phyloP scores from a whole-genome alignment of 1,140 invertebrate species.

The Oryzaephilus surinamensis region DNA sequence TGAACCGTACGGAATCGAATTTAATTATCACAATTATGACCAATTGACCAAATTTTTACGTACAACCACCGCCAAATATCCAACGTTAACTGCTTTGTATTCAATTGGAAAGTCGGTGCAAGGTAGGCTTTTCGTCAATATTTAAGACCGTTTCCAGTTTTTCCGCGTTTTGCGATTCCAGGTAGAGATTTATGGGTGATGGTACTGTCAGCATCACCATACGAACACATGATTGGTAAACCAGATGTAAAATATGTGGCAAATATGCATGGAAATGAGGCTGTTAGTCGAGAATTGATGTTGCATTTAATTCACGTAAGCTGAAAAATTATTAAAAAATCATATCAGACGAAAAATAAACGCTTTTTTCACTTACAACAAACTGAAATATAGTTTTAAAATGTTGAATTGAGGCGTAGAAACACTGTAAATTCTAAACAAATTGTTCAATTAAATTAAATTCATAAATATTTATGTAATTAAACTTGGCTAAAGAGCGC shows the following conservation, averaged over 20 bases:
- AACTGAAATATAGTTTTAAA: not conserved
- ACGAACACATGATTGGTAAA: slow-evolving; percentile 83
- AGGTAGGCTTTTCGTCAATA: slow-evolving; percentile 44
- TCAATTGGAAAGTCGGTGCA: slow-evolving; percentile 89
- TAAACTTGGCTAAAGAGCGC: slow-evolving; percentile 7
- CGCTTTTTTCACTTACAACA: not conserved
- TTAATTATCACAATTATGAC: slow-evolving; percentile 83
- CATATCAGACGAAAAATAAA: too few relatives aligned
- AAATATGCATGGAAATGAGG: slow-evolving; percentile 87
- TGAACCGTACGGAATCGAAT: slow-evolving; percentile 47
- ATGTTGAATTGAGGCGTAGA: too few relatives aligned
- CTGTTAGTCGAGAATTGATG: slow-evolving; percentile 77
- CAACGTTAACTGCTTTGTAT: slow-evolving; percentile 78
- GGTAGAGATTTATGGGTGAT: slow-evolving; percentile 90
- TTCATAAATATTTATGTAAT: slow-evolving; percentile 3
- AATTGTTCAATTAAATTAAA: too few relatives aligned
- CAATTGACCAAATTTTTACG: slow-evolving; percentile 74
- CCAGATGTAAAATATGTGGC: slow-evolving; percentile 88
- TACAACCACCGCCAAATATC: slow-evolving; percentile 65
- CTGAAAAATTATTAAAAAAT: slow-evolving; percentile 12
- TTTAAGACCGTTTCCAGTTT: slow-evolving; percentile 4
- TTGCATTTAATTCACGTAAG: slow-evolving; percentile 75
- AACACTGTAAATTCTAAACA: too few relatives aligned
- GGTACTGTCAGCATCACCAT: slow-evolving; percentile 80
- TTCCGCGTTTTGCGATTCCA: slow-evolving; percentile 36